These are phyloP conservation scores for Muntiacus reevesi DNA, from an alignment of 2,113 vertebrate species.

Conservation along the genomic window DNA sequence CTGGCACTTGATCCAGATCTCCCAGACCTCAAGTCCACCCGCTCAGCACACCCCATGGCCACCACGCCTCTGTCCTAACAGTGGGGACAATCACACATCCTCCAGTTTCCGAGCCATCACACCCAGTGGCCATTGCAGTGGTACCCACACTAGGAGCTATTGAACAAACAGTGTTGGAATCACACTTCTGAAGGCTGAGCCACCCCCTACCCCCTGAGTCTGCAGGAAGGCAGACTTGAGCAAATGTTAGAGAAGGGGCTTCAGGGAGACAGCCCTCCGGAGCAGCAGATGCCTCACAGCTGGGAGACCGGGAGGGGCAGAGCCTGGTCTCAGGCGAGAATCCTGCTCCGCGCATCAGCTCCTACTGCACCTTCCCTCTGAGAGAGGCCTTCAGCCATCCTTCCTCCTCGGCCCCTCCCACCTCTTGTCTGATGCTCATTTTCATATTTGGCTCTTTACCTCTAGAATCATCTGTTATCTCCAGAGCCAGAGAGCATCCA, in stretches of 20 bases:
- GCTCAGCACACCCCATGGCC: not conserved
- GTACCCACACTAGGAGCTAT: rapidly evolving
- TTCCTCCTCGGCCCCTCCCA: not conserved
- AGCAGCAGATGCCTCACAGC: not conserved
- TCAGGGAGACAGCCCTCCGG: not conserved
- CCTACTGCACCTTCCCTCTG: not conserved
- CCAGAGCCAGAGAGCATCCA: not conserved
- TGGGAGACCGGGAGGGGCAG: not conserved
- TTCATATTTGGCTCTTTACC: slow-evolving; percentile 1
- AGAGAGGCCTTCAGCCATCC: not conserved
- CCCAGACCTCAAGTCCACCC: not conserved
- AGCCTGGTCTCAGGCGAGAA: not conserved
- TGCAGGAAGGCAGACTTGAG: not conserved
- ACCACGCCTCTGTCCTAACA: not conserved
- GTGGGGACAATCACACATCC: rapidly evolving
- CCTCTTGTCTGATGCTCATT: not conserved
- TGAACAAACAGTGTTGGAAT: rapidly evolving
- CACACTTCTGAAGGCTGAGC: not conserved
- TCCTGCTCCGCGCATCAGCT: not conserved
- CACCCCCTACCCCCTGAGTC: not conserved
- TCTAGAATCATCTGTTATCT: not conserved
- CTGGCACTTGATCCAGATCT: not conserved
- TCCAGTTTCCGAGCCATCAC: not conserved
- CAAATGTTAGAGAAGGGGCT: not conserved
- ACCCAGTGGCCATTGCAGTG: rapidly evolving